Evolutionary conservation across 2,113 vertebrate genomes (phyloP).

Genomic region (Motacilla tschutschensis): DNA sequence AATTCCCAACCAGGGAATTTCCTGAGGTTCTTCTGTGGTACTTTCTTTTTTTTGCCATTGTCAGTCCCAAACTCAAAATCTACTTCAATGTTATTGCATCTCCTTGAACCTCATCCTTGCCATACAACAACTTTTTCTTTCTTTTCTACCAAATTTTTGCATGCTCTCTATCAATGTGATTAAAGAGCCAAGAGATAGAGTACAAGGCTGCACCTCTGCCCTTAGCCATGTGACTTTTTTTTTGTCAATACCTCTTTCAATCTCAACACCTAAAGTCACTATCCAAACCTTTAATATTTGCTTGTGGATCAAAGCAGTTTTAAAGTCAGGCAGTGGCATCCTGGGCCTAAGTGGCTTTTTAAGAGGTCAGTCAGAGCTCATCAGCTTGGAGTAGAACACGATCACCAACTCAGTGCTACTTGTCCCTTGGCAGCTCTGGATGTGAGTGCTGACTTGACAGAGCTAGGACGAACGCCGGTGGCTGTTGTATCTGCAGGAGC

Average conservation of each 20-base stretch:
- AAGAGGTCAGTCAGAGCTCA: background rate
- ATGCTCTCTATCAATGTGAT: background rate
- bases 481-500: slow-evolving; percentile 87
- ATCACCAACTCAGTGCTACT: background rate
- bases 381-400: background rate
- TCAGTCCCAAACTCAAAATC: background rate
- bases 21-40: background rate
- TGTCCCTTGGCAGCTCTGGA: slow-evolving; percentile 78
- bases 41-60: background rate
- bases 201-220: background rate
- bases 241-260: background rate
- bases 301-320: background rate
- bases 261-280: background rate
- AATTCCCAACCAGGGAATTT: background rate
- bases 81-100: background rate
- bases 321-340: background rate
- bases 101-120: background rate
- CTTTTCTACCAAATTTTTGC: background rate
- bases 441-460: slow-evolving; percentile 88
- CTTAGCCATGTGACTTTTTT: background rate
- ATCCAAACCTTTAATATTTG: background rate
- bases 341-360: background rate
- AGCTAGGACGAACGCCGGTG: slow-evolving; percentile 85
- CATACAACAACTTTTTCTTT: background rate
- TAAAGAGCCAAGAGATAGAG: background rate